Evolutionary conservation across 2,888 invertebrate species (phyloP), one percentile per base, ranked within the genome.

Genomic region (Meiosimyza platycephala): DNA sequence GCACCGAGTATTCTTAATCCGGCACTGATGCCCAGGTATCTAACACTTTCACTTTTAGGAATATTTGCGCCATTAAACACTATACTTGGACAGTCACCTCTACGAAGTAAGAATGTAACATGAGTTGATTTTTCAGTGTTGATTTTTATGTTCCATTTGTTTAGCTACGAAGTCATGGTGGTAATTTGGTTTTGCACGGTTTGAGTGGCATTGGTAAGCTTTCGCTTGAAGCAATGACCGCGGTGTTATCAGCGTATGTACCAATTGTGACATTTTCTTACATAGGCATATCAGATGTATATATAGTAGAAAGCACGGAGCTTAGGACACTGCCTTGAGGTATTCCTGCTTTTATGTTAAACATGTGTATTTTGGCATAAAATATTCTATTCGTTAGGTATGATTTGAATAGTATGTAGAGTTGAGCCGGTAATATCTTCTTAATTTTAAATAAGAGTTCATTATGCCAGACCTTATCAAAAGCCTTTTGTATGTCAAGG

Each of bases 11-110:
- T n/a, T n/a, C n/a, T n/a, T n/a, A n/a, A n/a, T n/a, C n/a, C n/a
- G n/a, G n/a, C n/a, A n/a, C n/a, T n/a, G n/a, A n/a, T n/a, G n/a
- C n/a, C n/a, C n/a, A n/a, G n/a, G n/a, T n/a, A n/a, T n/a, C n/a
- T 72, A 12, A 33, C 66, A 51, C 6, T 55, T 22, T 72, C 59
- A 65, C 50, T 9, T 57, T 55, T n/a, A 16, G 55, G 55, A 62
- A 71, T 54, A 6, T 4, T 52, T 22, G 28, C 28, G 12, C 70
- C 70, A 28, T 63, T 54, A 9, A 62, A 51, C 33, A n/a, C 12
- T 18, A 40, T 18, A 2, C 13, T 16, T 15, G 22, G 22, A 22
- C 22, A 22, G 55, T 55, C 55, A 18, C 55, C 55, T 11, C 18
- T 54, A 3, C n/a, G n/a, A 16, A 54, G 16, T 54, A 15, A n/a